Base-by-base conservation (phyloP, 2,888 invertebrate genomes). In the Pogonocherus hispidulus region DNA sequence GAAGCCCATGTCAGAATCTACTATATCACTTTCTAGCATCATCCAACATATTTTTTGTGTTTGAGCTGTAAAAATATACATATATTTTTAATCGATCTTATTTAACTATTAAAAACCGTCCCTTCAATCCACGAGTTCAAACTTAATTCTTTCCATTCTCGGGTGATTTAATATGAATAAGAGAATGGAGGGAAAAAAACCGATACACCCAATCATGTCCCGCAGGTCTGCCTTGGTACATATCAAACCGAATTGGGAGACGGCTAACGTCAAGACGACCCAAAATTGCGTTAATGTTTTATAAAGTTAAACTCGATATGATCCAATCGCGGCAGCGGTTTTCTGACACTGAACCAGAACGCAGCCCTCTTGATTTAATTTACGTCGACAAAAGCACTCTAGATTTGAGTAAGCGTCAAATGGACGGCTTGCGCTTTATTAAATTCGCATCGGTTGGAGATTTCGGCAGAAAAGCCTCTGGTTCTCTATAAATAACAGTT, bases 301-400 rank as follows among this genome's bases (percentile, higher is more conserved):
- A 80, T 76, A 73, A 79, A 81, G 80, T 81, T 81, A 80, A 79
- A 80, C 76, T 77, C 80, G 79, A 80, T 80, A 72, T 77, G 80
- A 82, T 80, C 80, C 78, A 79, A 81, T 81, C 80, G 79, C 75
- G 76, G 78, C 75, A 76, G 78, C 74, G 76, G 73, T 78, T 78
- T 79, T 70, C 73, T 69, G 72, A 74, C 69, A 56, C 70, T 72
- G 59, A 72, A 71, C 69, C 62, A 69, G 70, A 77, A 68, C 71
- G 72, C 63, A 65, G 70, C 64, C 69, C 60, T 57, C 65, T 73
- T 74, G 72, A 76, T 76, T 70, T 72, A 72, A 76, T 75, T 75
- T 74, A 65, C 70, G 67, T 66, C 69, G 74, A 71, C 75, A 73
- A 70, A 74, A 73, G 68, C 74, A 75, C 74, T 76, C 69, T 49